These are phyloP conservation scores for Tiliacea aurago DNA, from an alignment of 2,888 invertebrate genomes.

Conservation along the genomic window DNA sequence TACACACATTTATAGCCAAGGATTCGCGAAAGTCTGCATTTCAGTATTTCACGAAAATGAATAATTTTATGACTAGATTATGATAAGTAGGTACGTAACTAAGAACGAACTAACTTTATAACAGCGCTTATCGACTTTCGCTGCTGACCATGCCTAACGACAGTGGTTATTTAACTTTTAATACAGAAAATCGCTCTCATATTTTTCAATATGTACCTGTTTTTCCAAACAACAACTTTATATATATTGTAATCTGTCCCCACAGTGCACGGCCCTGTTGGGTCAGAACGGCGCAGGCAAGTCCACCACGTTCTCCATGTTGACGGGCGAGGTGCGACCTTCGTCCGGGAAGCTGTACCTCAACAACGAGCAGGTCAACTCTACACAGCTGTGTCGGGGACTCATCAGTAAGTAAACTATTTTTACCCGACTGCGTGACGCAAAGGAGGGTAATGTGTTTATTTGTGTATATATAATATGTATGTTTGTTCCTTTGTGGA, in stretches of 20 bases:
- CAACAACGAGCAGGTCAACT: constrained; percentile 70
- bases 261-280: constrained; percentile 95
- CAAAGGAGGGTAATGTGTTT: too few relatives aligned
- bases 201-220: neutral
- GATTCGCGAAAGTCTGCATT: neutral
- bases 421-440: neutral
- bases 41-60: neutral
- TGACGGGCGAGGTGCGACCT: constrained; percentile 91
- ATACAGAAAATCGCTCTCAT: neutral
- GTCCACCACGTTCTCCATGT: constrained; percentile 95
- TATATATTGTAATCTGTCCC: neutral
- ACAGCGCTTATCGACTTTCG: neutral
- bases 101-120: too few relatives aligned
- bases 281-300: constrained; percentile 98
- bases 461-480: too few relatives aligned
- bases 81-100: neutral
- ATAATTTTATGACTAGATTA: neutral
- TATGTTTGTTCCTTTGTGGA: too few relatives aligned
- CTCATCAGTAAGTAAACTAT: constrained; percentile 78
- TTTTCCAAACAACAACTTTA: neutral
- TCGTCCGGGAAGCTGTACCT: constrained; percentile 88
- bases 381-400: constrained; percentile 77
- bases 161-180: neutral
- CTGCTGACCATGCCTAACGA: neutral
- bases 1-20: neutral